phyloP scores from a whole-genome alignment of 2,797 vertebrate species.

The Gymnopithys bicolor region DNA sequence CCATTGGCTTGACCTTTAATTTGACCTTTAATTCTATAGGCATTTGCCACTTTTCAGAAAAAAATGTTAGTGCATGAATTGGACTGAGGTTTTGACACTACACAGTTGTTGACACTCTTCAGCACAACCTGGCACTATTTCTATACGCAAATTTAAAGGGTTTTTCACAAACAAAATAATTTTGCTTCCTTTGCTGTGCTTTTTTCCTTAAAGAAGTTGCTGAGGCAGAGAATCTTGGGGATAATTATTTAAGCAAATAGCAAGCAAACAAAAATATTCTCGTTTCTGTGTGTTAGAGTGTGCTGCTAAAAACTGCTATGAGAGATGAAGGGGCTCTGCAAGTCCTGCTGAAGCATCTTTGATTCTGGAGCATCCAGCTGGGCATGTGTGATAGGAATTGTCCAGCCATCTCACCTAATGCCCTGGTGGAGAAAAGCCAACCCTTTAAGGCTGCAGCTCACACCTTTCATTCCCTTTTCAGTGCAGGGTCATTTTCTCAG shows the following conservation, averaged over 20 bases:
- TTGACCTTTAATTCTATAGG: too few relatives aligned
- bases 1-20: not conserved
- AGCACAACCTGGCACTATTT: not conserved
- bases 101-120: not conserved
- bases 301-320: rapidly evolving
- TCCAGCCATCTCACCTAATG: not conserved
- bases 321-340: not conserved
- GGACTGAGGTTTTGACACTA: not conserved
- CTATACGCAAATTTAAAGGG: rapidly evolving
- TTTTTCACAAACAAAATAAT: not conserved
- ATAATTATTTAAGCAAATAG: not conserved
- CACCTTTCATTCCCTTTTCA: not conserved
- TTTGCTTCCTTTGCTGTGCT: not conserved
- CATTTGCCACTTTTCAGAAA: not conserved
- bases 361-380: not conserved
- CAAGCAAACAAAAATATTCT: not conserved
- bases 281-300: rapidly evolving
- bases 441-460: not conserved
- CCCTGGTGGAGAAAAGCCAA: not conserved
- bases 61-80: not conserved
- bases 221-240: not conserved
- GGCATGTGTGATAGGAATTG: rapidly evolving
- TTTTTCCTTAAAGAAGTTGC: not conserved
- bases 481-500: not conserved
- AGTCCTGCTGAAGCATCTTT: not conserved